Base-by-base conservation (phyloP, 2,113 vertebrate genomes). In the Accipiter virgatus region DNA sequence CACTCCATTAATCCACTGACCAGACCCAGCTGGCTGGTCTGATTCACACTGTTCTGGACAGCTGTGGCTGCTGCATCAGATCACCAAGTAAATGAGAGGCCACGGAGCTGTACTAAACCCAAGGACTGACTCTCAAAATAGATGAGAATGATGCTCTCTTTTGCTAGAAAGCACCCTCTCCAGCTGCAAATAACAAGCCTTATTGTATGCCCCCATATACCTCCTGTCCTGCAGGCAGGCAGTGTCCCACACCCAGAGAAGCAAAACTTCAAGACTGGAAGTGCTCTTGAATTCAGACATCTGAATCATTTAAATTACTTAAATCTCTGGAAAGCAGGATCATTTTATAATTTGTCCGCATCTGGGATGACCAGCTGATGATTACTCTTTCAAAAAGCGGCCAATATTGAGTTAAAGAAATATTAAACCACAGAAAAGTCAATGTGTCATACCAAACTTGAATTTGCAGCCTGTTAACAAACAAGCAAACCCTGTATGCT, bases 131-230 rank as follows among this genome's bases (percentile, higher is more conserved):
- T 62, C 80, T 6, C 53, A 38, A 36, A 36, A 10, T 1, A 47
- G 26, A 65, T 5, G 8, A 45, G 13, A 34, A 14, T 0, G 1
- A 83, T 26, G 29, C 16, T 52, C 5, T 79, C 62, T 27, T 6
- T 2, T 26, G 31, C 38, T 84, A 68, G 61, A 34, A 83, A 38
- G 27, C 23, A 20, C 13, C 70, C 50, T 50, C 47, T 52, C 40
- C 65, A 72, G 25, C 53, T 29, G 11, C 52, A 52, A 48, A 27
- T 22, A 59, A 47, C 2, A 6, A 2, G 4, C 25, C 53, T 32
- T 6, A 4, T 2, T 29, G 31, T 36, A 16, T 3, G 10, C 58
- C 55, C n/a, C 23, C 42, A 20, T 1, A 6, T 1, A 58, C 19
- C 68, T 40, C n/a, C 14, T 25, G 56, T 47, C 26, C 61, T 59